Percentiles rank a stretch among this genome's conserved stretches.
Evolutionary conservation across 2,113 vertebrate species (phyloP).

Genomic region (Crotalus helleri): DNA sequence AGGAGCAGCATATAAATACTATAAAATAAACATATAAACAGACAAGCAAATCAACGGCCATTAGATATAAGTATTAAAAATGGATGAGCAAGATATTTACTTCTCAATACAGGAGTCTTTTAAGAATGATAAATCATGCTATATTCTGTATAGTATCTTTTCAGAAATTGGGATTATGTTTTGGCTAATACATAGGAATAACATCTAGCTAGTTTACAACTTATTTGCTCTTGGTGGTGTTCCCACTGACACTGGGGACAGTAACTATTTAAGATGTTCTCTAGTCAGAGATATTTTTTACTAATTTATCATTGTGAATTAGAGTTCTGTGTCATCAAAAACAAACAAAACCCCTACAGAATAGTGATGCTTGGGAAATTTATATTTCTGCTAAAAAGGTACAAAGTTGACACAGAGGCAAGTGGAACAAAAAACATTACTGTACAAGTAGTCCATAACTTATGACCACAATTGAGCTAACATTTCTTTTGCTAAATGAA

Average conservation of each 20-base stretch:
- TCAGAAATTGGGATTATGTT: background rate
- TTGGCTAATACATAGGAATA: constrained; percentile 1
- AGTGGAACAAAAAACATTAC: background rate
- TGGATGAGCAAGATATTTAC: background rate
- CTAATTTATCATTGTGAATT: constrained; percentile 38
- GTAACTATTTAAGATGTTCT: constrained; percentile 34
- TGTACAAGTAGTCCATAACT: background rate
- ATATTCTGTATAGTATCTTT: background rate
- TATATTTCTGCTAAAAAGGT: background rate
- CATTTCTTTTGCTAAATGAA: no score
- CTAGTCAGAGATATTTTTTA: constrained; percentile 5
- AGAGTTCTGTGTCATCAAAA: background rate
- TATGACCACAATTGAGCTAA: no score
- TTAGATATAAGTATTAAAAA: background rate
- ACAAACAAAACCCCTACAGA: constrained; percentile 43
- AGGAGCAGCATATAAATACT: background rate
- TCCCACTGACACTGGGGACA: constrained; percentile 32
- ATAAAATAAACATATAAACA: background rate
- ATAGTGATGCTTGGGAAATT: constrained; percentile 39
- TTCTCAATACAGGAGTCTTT: background rate
- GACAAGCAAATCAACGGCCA: background rate
- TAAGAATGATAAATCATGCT: background rate
- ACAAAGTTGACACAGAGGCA: background rate
- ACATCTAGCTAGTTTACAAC: constrained; percentile 29
- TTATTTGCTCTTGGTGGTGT: constrained; percentile 12